phyloP scores from a whole-genome alignment of 1,140 invertebrate genomes.

The Choristoneura fumiferana region DNA sequence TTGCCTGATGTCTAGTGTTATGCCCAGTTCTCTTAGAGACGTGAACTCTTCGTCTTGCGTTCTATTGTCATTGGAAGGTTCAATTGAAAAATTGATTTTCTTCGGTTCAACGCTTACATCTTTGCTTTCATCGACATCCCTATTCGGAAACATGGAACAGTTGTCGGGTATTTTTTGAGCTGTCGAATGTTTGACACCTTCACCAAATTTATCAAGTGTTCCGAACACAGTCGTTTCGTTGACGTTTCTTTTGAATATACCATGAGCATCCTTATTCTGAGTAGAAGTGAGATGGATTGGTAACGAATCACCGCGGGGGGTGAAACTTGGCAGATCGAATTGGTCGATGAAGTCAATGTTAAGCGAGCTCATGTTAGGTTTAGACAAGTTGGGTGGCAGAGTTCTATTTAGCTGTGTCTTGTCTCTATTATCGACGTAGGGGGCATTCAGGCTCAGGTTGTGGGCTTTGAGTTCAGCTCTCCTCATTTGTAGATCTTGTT shows the following conservation, averaged over 20 bases:
- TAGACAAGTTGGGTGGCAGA: conserved; percentile 51
- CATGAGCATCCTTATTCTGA: conserved; percentile 47
- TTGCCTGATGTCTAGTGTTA: conserved; percentile 61
- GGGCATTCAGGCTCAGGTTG: conserved; percentile 45
- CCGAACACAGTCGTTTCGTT: conserved; percentile 75
- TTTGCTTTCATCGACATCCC: conserved; percentile 60
- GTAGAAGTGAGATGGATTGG: conserved; percentile 63
- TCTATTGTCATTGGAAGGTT: conserved; percentile 55
- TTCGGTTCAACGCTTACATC: conserved; percentile 68
- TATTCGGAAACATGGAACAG: conserved; percentile 75
- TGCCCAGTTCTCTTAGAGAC: conserved; percentile 61
- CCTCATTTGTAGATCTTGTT: conserved; percentile 78
- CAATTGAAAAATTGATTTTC: conserved; percentile 70
- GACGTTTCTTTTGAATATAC: conserved; percentile 62
- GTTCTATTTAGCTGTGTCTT: conserved; percentile 51
- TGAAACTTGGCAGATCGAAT: conserved; percentile 41
- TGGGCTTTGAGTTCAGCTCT: conserved; percentile 62
- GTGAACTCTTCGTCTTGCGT: conserved; percentile 51
- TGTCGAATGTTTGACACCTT: conserved; percentile 44
- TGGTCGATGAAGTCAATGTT: conserved; percentile 51
- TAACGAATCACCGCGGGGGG: conserved; percentile 60
- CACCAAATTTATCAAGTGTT: conserved; percentile 39
- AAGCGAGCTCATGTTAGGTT: conserved; percentile 60
- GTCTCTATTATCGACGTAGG: conserved; percentile 33
- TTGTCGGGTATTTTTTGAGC: conserved; percentile 64